These are phyloP conservation scores for Mus caroli DNA, from an alignment of 2,797 vertebrate species.

Conservation along the genomic window DNA sequence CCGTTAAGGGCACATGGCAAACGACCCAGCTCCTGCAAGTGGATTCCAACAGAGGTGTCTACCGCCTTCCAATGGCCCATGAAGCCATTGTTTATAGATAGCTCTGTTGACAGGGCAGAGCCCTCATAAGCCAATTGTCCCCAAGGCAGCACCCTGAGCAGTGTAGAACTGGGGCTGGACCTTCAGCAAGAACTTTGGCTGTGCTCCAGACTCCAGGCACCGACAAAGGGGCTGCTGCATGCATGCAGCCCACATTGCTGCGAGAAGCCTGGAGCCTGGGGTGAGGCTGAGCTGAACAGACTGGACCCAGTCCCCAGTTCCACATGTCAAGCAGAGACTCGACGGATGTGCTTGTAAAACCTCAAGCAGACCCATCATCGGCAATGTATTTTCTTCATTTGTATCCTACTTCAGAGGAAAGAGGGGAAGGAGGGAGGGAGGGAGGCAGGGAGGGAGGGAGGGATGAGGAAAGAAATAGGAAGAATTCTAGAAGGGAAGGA, in stretches of 20 bases:
- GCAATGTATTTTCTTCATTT: not conserved
- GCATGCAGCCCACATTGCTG: not conserved
- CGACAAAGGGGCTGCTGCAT: not conserved
- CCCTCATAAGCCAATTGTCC: not conserved
- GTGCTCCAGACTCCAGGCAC: no score
- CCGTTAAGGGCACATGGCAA: not conserved
- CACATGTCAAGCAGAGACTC: not conserved
- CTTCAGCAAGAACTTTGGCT: not conserved
- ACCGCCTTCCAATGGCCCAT: not conserved
- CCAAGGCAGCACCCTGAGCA: not conserved
- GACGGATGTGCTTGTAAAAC: not conserved
- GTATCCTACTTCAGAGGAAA: not conserved
- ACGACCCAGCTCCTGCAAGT: not conserved
- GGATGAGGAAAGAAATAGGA: not conserved
- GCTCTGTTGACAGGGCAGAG: not conserved
- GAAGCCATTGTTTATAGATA: not conserved
- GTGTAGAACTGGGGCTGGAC: no score
- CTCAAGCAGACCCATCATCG: not conserved
- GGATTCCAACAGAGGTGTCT: not conserved
- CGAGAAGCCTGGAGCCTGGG: not conserved
- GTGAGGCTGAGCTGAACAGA: not conserved
- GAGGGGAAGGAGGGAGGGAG: fast-evolving
- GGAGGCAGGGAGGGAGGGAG: not conserved
- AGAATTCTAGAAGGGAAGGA: not conserved
- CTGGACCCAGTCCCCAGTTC: not conserved